Evolutionary conservation across 2,113 vertebrate genomes (phyloP), one percentile per base, ranked within the genome.

Genomic region (Mellivora capensis): DNA sequence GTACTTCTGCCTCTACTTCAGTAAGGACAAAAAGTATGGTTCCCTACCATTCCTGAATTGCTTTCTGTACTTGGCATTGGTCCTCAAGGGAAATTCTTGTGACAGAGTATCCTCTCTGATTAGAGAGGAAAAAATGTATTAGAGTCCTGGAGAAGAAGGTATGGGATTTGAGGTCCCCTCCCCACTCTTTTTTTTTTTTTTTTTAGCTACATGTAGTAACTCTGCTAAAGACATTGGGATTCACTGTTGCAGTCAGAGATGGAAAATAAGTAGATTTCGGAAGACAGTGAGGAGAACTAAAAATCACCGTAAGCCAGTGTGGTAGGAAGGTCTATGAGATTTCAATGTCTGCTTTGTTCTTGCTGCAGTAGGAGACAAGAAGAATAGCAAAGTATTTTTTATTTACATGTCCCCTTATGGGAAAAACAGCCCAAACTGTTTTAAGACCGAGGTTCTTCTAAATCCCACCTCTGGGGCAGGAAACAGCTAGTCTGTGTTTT

Each of bases 11-110:
- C 27, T 97, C 64, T 57, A 64, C 23, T 95, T 95, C 23, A 90
- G 37, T 87, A 49, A 87, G 27, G 39, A 12, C 21, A 10, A n/a
- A 13, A 96, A 95, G 39, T 76, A 92, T 49, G 79, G 88, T 1
- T 49, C 37, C 23, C 1, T 93, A 79, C 77, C 34, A n/a, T 17
- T 82, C 18, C 1, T 76, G 29, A n/a, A 86, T 80, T 93, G 25
- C n/a, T 96, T 93, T 96, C 47, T 67, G 7, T 87, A 44, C 74
- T 92, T 67, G 44, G 62, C n/a, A 95, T 59, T 49, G 71, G 37
- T 67, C 61, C 59, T 71, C 87, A 67, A 82, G 54, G 57, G 87
- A 95, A 80, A 96, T 61, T 21, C 34, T 59, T 81, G 25, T 64
- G 59, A 71, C 25, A 80, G 23, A 94, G 42, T 88, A 49, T 4